Base-by-base conservation (phyloP, 2,888 invertebrate species). In the Oscheius myriophilus region DNA sequence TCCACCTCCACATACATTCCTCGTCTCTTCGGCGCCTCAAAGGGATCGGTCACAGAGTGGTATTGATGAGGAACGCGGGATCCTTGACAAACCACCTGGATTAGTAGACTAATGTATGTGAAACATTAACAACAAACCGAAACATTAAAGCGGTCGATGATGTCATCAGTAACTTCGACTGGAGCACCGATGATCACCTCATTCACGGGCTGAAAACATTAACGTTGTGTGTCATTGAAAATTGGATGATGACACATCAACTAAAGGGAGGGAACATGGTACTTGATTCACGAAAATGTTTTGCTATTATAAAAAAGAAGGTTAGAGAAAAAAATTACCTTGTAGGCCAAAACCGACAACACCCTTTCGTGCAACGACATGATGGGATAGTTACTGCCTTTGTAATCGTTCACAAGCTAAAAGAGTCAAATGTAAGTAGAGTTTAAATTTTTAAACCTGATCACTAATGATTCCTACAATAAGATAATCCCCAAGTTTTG, bases 161-260 rank as follows among this genome's bases (percentile, higher is more conserved):
- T 89, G 69, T 96, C 94, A 58, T 91, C 91, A 0, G 94, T 93
- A 53, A 98, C 94, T 72, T 91, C 91, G 88, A 96, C 96, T 0
- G 98, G 98, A 0, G 98, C 97, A 11, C 97, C 97, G 85, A 99
- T 97, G 33, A 98, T 96, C 26, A 98, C 98, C 88, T 98, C 97
- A 79, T 93, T 93, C 1, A 97, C 97, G 87, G 94, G 96, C 93
- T 95, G 89, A 64, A 33, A 64, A 18, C 41, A 23, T 18, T 6
- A 7, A 6, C 33, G 33, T 6, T 33, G 21, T 12, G 49, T 18
- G 49, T 18, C 6, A 49, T 18, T 6, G 11, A 49, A 6, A 11
- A 49, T 18, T 18, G 21, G 49, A 11, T 3, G 6, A 21, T 18
- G 49, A 49, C 18, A 49, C 18, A 49, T 49, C 6, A 6, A 11